Percentiles rank a stretch among this genome's conserved stretches.
Evolutionary conservation across 2,888 invertebrate species (phyloP).

Genomic region (Arrhopalites spinosus): DNA sequence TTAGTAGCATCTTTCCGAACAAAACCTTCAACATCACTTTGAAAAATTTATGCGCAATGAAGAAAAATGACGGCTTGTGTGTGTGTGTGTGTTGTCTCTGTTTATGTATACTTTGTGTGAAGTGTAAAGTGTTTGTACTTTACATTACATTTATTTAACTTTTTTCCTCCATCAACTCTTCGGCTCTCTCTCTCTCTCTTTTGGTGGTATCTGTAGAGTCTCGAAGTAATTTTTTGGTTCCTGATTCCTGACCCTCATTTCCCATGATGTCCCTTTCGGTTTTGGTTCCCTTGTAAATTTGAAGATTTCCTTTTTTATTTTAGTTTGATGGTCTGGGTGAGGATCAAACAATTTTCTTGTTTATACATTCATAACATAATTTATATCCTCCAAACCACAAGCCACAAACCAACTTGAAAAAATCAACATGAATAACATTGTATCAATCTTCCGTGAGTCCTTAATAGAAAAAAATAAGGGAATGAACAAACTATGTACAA

Average conservation of each 20-base stretch:
- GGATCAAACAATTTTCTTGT: too few relatives aligned
- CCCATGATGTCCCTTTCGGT: constrained; percentile 34
- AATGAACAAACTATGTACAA: background rate
- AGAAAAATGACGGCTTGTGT: constrained; percentile 26
- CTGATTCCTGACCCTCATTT: constrained; percentile 22
- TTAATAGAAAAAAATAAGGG: background rate
- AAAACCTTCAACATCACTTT: constrained; percentile 20
- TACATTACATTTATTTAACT: background rate
- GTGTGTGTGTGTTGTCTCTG: constrained; percentile 15
- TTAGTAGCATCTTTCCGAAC: constrained; percentile 29
- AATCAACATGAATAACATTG: background rate
- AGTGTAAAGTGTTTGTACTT: constrained; percentile 26
- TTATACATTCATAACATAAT: too few relatives aligned
- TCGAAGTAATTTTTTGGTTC: background rate
- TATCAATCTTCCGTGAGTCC: background rate
- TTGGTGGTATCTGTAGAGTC: background rate
- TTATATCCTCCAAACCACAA: too few relatives aligned
- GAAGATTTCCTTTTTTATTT: too few relatives aligned
- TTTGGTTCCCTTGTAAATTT: too few relatives aligned
- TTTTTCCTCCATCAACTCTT: background rate
- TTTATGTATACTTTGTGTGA: background rate
- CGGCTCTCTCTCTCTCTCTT: background rate
- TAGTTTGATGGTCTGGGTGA: too few relatives aligned
- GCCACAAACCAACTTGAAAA: too few relatives aligned
- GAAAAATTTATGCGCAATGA: constrained; percentile 23